These are phyloP conservation scores for Mallotus villosus DNA, from an alignment of 2,797 vertebrate genomes.

Conservation along the genomic window DNA sequence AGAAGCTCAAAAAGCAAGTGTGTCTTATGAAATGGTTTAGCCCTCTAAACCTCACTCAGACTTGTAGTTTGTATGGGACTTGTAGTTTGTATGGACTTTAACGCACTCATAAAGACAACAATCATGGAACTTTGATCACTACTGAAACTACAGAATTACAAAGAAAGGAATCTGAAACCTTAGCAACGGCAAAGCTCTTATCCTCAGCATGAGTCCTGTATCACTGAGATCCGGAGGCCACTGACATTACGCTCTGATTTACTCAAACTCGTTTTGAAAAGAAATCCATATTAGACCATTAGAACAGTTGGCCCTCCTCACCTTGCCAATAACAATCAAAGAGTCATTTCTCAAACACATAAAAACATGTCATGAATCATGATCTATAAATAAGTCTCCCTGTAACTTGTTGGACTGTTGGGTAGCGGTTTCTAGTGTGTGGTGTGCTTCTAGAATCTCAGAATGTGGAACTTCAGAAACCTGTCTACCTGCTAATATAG, in stretches of 20 bases:
- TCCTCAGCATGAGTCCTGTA: constrained; percentile 16
- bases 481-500: too few relatives aligned
- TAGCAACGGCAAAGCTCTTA: background rate
- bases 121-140: too few relatives aligned
- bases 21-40: background rate
- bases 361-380: constrained; percentile 48
- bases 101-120: too few relatives aligned
- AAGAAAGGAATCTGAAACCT: too few relatives aligned
- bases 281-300: constrained; percentile 69
- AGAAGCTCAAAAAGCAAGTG: constrained; percentile 20
- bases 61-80: too few relatives aligned
- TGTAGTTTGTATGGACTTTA: too few relatives aligned
- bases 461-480: too few relatives aligned
- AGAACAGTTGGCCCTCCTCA: constrained; percentile 49
- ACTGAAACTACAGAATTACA: too few relatives aligned
- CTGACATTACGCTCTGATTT: constrained; percentile 60
- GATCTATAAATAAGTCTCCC: background rate
- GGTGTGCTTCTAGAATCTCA: too few relatives aligned
- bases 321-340: constrained; percentile 60
- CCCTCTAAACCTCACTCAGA: too few relatives aligned
- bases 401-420: too few relatives aligned
- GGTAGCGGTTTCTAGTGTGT: constrained; percentile 4
- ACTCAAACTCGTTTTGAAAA: constrained; percentile 60
- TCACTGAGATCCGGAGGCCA: constrained; percentile 37
- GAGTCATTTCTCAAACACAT: constrained; percentile 44